A percentile compares a stretch with the other conserved stretches of the same genome.
These are phyloP conservation scores for Anthrax anthrax DNA, from an alignment of 2,888 invertebrate species.

Conservation along the genomic window DNA sequence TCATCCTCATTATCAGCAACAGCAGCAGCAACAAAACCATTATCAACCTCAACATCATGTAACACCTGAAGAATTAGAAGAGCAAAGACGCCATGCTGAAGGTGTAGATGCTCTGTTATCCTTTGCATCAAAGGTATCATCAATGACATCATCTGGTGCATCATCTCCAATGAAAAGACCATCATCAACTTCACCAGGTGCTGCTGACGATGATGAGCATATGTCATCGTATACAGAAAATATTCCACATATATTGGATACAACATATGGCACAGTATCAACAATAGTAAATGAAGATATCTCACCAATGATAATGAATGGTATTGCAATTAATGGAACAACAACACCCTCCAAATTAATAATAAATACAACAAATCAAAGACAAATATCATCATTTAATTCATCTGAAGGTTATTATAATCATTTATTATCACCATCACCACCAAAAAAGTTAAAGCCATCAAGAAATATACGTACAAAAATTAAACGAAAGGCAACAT, in stretches of 20 bases:
- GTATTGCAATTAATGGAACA: neutral
- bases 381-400: neutral
- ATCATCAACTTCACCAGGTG: constrained; percentile 17
- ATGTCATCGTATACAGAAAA: constrained; percentile 23
- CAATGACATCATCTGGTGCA: constrained; percentile 12
- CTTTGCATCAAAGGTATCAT: constrained; percentile 47
- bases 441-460: constrained; percentile 25
- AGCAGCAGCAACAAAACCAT: neutral
- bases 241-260: constrained; percentile 11
- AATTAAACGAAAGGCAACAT: constrained; percentile 31
- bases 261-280: neutral
- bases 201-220: constrained; percentile 24
- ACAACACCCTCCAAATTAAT: constrained; percentile 3
- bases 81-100: constrained; percentile 57
- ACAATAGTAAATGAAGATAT: constrained; percentile 8
- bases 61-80: constrained; percentile 42
- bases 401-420: constrained; percentile 5
- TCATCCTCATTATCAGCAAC: too few relatives aligned
- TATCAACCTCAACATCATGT: constrained; percentile 9
- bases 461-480: constrained; percentile 29
- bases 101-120: constrained; percentile 67
- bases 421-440: constrained; percentile 14
- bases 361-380: neutral
- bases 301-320: constrained; percentile 5
- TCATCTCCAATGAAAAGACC: constrained; percentile 30